A percentile compares a stretch with the other conserved stretches of the same genome.
Conservation (phyloP, 2,797 vertebrate genomes). For the Platyrinchus mystaceus region DNA sequence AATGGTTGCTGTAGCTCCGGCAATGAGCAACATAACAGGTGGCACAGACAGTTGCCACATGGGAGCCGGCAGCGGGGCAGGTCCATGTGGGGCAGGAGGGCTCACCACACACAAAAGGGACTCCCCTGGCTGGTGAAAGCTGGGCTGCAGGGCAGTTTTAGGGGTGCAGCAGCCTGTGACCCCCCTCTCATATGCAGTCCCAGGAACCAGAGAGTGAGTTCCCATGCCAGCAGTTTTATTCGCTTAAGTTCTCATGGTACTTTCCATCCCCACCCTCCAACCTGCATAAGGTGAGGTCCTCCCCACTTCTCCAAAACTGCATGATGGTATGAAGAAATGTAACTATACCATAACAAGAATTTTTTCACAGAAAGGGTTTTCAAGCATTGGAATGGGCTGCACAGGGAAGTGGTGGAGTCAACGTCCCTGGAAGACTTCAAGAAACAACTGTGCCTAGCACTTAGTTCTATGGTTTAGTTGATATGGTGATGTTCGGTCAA, state of each 20-base stretch:
- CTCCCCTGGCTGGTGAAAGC: background rate
- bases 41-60: background rate
- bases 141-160: background rate
- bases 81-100: background rate
- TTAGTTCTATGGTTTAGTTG: background rate
- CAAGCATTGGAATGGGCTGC: background rate
- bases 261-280: background rate
- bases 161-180: background rate
- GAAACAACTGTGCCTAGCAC: rapidly evolving
- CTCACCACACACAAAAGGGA: background rate
- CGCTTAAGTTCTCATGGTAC: background rate
- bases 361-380: background rate
- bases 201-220: background rate
- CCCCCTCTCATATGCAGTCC: background rate
- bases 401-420: background rate
- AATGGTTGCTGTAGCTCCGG: background rate
- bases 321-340: background rate
- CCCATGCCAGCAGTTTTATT: background rate
- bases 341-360: background rate
- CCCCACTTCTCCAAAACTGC: background rate
- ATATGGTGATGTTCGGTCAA: rapidly evolving
- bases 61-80: background rate
- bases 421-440: background rate
- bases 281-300: background rate
- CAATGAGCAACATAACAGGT: background rate